phyloP scores from a whole-genome alignment of 1,140 invertebrate species.

The Diprion similis region DNA sequence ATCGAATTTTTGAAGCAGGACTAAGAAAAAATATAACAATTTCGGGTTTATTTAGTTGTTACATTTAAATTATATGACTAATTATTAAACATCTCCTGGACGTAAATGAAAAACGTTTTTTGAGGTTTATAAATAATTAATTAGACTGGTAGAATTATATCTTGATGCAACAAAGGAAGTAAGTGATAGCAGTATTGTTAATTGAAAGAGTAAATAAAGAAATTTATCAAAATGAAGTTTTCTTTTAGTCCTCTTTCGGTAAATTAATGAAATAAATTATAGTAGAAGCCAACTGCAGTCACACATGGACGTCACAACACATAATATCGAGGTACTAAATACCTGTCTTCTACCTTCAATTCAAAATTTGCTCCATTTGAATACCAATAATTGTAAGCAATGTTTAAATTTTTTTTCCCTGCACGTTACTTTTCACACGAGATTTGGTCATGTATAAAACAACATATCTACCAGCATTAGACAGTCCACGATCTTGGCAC shows the following conservation, averaged over 20 bases:
- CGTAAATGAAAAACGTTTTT: too few relatives aligned
- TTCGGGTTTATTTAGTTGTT: too few relatives aligned
- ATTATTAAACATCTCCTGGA: too few relatives aligned
- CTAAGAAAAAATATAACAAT: too few relatives aligned
- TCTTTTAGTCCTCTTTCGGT: neutral
- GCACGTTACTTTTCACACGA: constrained; percentile 20
- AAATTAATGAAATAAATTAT: constrained; percentile 2
- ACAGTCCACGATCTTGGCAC: constrained; percentile 51
- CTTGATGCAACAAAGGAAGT: constrained; percentile 26
- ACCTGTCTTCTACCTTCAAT: neutral
- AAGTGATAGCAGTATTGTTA: constrained; percentile 22
- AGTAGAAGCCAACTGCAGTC: constrained; percentile 36
- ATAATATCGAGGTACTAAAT: constrained; percentile 25
- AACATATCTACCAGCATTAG: constrained; percentile 39
- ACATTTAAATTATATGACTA: too few relatives aligned
- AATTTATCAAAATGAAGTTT: constrained; percentile 25
- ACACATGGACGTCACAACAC: constrained; percentile 44
- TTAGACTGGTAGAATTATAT: neutral
- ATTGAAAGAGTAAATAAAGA: constrained; percentile 27
- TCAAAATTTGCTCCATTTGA: constrained; percentile 54
- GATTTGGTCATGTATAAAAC: too few relatives aligned
- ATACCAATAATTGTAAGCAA: constrained; percentile 56
- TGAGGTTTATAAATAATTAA: too few relatives aligned
- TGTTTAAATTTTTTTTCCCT: constrained; percentile 26
- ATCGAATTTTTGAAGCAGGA: too few relatives aligned